A percentile compares a stretch with the other conserved stretches of the same genome.
These are phyloP conservation scores for Psix sp. DNA, from an alignment of 1,140 invertebrate species.

Conservation along the genomic window DNA sequence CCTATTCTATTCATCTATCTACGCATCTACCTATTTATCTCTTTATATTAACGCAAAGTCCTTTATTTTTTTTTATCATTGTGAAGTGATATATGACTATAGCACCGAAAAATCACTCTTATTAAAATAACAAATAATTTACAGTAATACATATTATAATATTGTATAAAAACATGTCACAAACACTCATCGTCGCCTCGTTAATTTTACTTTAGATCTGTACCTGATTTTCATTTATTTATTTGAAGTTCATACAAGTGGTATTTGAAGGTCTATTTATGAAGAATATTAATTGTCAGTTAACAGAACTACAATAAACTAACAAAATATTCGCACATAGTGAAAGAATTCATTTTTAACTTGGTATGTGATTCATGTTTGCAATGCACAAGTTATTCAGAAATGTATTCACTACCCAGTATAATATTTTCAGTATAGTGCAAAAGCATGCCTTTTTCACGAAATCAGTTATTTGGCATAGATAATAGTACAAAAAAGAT, in stretches of 20 bases:
- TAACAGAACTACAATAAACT: too few species aligned
- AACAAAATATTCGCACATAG: not conserved
- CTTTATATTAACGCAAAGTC: constrained; percentile 65
- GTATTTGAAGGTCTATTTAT: too few species aligned
- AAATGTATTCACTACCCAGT: not conserved
- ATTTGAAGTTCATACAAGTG: too few species aligned
- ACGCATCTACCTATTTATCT: constrained; percentile 51
- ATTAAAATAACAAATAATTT: constrained; percentile 14
- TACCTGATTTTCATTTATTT: too few species aligned
- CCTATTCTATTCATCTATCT: constrained; percentile 60
- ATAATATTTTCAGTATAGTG: constrained; percentile 2
- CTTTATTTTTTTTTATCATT: constrained; percentile 54
- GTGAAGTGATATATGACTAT: constrained; percentile 48
- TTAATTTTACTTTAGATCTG: too few species aligned
- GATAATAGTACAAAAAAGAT: constrained; percentile 3
- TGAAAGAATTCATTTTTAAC: constrained; percentile 24
- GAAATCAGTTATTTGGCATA: not conserved
- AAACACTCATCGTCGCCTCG: too few species aligned
- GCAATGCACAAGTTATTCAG: not conserved
- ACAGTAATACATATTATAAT: constrained; percentile 43
- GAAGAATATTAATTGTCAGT: too few species aligned
- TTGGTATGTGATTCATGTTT: not conserved
- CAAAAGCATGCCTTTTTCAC: not conserved
- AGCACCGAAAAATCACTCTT: constrained; percentile 49
- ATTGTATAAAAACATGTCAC: too few species aligned